Evolutionary conservation across 2,113 vertebrate genomes (phyloP).

Genomic region (Merops nubicus): DNA sequence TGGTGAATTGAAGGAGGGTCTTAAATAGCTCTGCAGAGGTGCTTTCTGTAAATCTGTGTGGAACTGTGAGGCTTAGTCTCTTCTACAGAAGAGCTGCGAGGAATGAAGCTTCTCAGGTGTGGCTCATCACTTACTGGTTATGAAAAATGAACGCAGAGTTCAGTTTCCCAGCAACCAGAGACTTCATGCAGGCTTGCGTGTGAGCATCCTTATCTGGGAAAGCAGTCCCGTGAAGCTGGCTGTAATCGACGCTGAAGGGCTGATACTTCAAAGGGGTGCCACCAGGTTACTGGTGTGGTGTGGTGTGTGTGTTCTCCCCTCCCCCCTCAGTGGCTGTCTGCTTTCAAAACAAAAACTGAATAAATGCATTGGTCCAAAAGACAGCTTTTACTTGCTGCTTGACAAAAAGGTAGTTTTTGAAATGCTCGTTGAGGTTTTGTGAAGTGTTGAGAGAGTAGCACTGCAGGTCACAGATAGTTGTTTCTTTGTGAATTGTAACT

Average conservation of each 20-base stretch:
- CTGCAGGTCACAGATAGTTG: neutral
- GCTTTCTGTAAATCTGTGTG: neutral
- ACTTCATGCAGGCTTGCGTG: accelerated
- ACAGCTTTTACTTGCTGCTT: neutral
- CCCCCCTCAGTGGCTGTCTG: neutral
- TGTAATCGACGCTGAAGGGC: neutral
- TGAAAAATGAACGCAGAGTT: neutral
- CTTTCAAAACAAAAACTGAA: neutral
- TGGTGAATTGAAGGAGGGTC: neutral
- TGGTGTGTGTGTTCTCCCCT: too few species aligned
- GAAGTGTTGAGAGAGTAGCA: neutral
- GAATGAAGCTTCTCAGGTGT: neutral
- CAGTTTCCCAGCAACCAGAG: neutral
- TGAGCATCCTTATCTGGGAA: neutral
- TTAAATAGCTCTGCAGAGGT: slow-evolving; percentile 9
- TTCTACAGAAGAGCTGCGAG: accelerated
- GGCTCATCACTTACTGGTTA: neutral
- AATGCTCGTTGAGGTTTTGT: neutral
- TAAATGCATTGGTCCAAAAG: neutral
- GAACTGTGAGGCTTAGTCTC: neutral
- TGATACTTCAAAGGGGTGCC: neutral
- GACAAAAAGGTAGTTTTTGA: neutral
- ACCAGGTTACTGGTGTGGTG: accelerated
- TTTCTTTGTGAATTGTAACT: neutral
- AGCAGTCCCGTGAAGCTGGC: neutral